These are phyloP conservation scores for Hylyphantes graminicola DNA, from an alignment of 1,140 invertebrate species.

Conservation along the genomic window DNA sequence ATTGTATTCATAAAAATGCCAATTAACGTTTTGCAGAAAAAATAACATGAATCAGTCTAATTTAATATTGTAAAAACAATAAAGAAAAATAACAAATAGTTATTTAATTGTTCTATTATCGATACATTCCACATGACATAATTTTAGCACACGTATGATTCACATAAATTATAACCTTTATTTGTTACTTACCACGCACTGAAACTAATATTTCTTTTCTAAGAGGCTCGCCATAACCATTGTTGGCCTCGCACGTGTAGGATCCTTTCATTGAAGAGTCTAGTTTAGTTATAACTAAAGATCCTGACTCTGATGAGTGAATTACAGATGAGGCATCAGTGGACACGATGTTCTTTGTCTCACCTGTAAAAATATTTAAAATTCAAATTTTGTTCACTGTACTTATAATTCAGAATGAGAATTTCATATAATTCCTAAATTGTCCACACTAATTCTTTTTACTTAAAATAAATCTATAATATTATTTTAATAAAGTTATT, in stretches of 20 bases:
- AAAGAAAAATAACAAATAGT: too few relatives aligned
- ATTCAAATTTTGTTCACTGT: too few relatives aligned
- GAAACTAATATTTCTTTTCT: constrained; percentile 48
- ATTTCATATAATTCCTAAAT: too few relatives aligned
- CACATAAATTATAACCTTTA: not conserved
- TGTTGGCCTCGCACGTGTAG: constrained; percentile 45
- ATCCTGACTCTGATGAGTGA: not conserved
- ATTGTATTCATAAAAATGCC: too few relatives aligned
- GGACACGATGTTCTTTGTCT: not conserved
- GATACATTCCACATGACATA: not conserved
- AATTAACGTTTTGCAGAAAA: too few relatives aligned
- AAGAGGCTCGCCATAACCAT: constrained; percentile 53
- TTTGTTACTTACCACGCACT: constrained; percentile 48
- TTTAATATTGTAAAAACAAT: too few relatives aligned
- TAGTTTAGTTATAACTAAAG: constrained; percentile 20
- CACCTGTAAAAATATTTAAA: not conserved
- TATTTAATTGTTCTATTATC: too few relatives aligned
- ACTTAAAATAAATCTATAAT: too few relatives aligned
- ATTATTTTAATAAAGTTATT: too few relatives aligned
- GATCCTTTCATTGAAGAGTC: constrained; percentile 3
- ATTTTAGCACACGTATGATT: not conserved
- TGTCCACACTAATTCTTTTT: too few relatives aligned
- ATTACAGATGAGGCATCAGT: constrained; percentile 14
- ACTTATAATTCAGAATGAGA: too few relatives aligned
- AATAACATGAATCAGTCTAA: too few relatives aligned